phyloP scores from a whole-genome alignment of 2,888 invertebrate genomes.

The Amitus sp. region DNA sequence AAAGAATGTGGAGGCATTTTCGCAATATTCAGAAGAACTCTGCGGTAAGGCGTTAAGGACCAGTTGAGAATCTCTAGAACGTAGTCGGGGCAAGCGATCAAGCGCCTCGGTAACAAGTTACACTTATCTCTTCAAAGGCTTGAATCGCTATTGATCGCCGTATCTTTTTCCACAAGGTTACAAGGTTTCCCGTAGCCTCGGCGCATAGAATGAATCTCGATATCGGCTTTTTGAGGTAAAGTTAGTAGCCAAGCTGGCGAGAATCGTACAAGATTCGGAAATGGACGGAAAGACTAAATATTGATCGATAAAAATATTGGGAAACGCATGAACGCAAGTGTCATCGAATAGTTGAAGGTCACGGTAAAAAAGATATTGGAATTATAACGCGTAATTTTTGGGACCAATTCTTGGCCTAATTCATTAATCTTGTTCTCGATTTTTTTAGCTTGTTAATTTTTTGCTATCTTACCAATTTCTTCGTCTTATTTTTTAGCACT shows the following conservation, averaged over 20 bases:
- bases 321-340: too few species aligned
- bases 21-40: too few species aligned
- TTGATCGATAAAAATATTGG: too few species aligned
- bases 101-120: neutral
- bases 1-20: too few species aligned
- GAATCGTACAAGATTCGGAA: neutral
- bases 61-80: neutral
- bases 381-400: too few species aligned
- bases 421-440: conserved; percentile 26
- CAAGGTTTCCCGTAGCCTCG: conserved; percentile 1
- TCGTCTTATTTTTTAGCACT: conserved; percentile 19
- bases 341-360: neutral
- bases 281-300: neutral
- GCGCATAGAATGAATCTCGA: neutral
- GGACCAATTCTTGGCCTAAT: conserved; percentile 32
- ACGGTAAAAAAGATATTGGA: conserved; percentile 4
- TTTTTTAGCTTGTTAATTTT: neutral
- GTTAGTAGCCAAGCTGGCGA: neutral
- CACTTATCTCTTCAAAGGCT: neutral
- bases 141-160: conserved; percentile 6
- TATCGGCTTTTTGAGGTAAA: neutral
- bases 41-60: too few species aligned
- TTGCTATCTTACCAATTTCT: conserved; percentile 13
- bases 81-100: too few species aligned
- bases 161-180: conserved; percentile 1